Evolutionary conservation across 2,888 invertebrate genomes (phyloP).

Genomic region (Drosophila paucipuncta): DNA sequence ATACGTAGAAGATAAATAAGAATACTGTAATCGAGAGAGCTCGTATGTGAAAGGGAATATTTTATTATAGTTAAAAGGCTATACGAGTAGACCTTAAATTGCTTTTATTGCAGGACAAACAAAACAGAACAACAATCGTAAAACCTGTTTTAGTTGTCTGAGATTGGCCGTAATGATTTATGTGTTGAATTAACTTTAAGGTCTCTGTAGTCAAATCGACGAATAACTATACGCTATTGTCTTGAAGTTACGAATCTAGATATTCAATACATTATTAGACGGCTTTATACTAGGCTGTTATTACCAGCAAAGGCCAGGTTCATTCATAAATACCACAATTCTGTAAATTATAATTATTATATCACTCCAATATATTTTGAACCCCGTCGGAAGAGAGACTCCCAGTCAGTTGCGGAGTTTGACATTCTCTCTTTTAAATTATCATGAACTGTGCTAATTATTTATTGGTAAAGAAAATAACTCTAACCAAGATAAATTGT

Average conservation of each 20-base stretch:
- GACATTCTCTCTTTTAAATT: background rate
- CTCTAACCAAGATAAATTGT: background rate
- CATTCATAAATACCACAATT: background rate
- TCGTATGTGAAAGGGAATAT: background rate
- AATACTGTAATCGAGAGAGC: background rate
- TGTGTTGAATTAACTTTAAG: background rate
- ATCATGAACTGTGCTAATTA: background rate
- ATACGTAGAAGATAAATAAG: background rate
- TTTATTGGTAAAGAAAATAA: background rate
- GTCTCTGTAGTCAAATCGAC: background rate
- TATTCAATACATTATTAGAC: background rate
- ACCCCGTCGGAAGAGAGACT: background rate
- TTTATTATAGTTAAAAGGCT: too few relatives aligned
- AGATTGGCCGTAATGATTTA: background rate
- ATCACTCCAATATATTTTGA: background rate
- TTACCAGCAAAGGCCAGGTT: too few relatives aligned
- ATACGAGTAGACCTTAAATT: background rate
- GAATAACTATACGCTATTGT: too few relatives aligned
- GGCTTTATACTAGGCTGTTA: background rate
- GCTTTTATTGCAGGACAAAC: background rate
- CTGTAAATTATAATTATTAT: background rate
- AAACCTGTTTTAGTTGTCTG: background rate
- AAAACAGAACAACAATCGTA: background rate
- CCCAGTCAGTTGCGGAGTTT: background rate
- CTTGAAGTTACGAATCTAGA: background rate